Base-by-base conservation (phyloP, 2,888 invertebrate genomes). In the Slavum lentiscoides region DNA sequence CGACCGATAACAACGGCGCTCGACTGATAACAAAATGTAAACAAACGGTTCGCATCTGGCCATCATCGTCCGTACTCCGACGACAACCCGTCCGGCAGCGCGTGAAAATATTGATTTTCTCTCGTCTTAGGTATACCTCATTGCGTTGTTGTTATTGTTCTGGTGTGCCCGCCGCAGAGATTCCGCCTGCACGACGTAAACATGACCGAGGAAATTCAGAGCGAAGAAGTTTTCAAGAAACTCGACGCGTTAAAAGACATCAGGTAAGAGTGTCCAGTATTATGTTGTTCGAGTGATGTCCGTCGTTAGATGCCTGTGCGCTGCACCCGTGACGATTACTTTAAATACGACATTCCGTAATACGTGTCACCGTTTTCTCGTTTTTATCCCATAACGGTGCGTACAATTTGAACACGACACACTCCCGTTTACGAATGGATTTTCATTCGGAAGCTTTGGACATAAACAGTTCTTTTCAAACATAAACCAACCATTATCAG, bases 171-270 rank as follows among this genome's bases (percentile, higher is more conserved):
- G 13, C 55, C n/a, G 13, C 15, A 8, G 30, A 15, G 21, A 17
- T 58, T n/a, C 5, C 39, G 39, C 5, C 39, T 21, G 59, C 13
- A n/a, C 15, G 15, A 61, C 19, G 39, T 70, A 23, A 80, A 72
- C 39, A 80, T 80, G 80, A 80, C 80, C 11, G 80, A 80, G 69
- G 80, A 80, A 80, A 64, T 70, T 7, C 80, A 80, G 23, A 80
- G 80, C 13, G 80, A 80, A 6, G 80, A 80, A 17, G 64, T 80
- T 58, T 80, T 80, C 58, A 80, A 80, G 74, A 97, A 96, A 88
- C 88, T 97, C 84, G 96, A 97, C 88, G 95, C 94, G 82, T 90
- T 97, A 85, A 96, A 96, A 88, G 96, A 97, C 87, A 95, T 97
- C 84, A 91, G 94, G 94, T 94, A 88, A 85, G 84, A 21, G 49